Evolutionary conservation across 2,797 vertebrate genomes (phyloP), one percentile per base, ranked within the genome.

Genomic region (Phoxinus dragarum): DNA sequence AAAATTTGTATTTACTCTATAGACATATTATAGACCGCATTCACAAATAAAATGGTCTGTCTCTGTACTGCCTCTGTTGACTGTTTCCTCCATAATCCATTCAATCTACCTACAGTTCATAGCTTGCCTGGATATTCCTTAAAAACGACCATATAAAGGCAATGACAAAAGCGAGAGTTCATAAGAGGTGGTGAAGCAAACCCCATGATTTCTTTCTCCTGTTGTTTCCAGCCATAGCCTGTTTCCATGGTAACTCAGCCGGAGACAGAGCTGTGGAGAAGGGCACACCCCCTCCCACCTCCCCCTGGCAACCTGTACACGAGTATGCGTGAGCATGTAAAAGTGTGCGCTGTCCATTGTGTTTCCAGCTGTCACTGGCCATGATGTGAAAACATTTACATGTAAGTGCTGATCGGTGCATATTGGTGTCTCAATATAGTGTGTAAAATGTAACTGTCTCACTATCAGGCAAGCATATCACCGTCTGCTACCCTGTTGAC

Each of bases 171-270:
- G 86, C 72, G 3, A 66, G 86, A 88, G 87, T 89, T 90, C 86
- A 88, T 69, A 79, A 89, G 82, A 90, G 84, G 90, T 85, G 87
- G 84, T 82, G 85, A 86, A 90, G 88, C 88, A 88, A 87, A 90
- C 87, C 88, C 87, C 88, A 88, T 84, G 87, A 88, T 91, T 91
- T 90, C 84, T 86, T 94, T 93, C 93, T 96, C 93, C 94, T 96
- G 95, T 96, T 96, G 95, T 96, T 95, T 94, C 94, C 93, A 96
- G 94, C 95, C 95, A 94, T 93, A 93, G 94, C 95, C 93, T 95
- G 96, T 96, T 96, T 96, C 95, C 95, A 96, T 96, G 94, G 95
- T 89, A 96, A 96, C 96, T 93, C 92, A 88, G 92, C 92, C 88
- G 89, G 94, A 95, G 94, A 95, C 93, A 91, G 94, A 92, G 93